Percentiles rank a stretch among this genome's conserved stretches.
Evolutionary conservation across 2,888 invertebrate species (phyloP).

Genomic region (Pseudanteris insignis): DNA sequence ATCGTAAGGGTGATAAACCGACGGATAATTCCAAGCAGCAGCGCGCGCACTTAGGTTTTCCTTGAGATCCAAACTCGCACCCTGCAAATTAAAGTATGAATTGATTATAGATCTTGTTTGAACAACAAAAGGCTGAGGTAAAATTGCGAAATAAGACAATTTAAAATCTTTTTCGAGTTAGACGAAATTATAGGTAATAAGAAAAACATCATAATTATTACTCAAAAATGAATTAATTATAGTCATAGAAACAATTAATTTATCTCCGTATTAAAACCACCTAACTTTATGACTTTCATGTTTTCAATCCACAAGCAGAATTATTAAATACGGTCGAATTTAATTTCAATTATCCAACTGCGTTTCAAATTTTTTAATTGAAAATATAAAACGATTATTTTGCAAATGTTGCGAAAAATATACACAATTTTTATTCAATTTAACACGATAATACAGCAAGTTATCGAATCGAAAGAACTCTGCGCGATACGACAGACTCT

Average conservation of each 20-base stretch:
- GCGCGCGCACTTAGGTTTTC: slow-evolving; percentile 84
- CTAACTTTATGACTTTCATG: no score
- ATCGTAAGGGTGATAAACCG: slow-evolving; percentile 93
- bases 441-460: slow-evolving; percentile 35
- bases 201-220: no score
- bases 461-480: slow-evolving; percentile 41
- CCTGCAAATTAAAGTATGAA: no score
- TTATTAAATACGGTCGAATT: no score
- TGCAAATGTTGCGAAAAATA: slow-evolving; percentile 37
- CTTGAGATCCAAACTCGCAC: slow-evolving; percentile 88
- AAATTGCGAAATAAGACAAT: slow-evolving; percentile 2
- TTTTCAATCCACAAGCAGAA: no score
- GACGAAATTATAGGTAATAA: no score
- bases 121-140: no score
- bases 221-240: no score
- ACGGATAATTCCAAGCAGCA: slow-evolving; percentile 89
- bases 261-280: no score
- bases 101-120: no score
- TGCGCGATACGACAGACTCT: slow-evolving; percentile 42
- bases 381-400: slow-evolving; percentile 36
- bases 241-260: no score
- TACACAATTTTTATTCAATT: slow-evolving; percentile 42
- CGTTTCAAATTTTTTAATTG: slow-evolving; percentile 32
- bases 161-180: no score
- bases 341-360: slow-evolving; percentile 28